Evolutionary conservation across 2,888 invertebrate genomes (phyloP).

Genomic region (Poecilus cupreus): DNA sequence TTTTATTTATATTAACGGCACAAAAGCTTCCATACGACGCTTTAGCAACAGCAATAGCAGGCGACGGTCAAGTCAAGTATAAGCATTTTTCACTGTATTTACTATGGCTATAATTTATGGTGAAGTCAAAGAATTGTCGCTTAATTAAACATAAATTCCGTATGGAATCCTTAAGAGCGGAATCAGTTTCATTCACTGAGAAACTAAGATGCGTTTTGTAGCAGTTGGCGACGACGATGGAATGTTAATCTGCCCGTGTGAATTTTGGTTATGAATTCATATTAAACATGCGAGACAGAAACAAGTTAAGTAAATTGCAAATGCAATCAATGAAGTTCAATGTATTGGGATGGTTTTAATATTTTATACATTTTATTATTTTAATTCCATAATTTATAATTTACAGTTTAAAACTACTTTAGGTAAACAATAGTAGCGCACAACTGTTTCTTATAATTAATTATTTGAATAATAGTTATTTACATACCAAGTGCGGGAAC

Average conservation of each 20-base stretch:
- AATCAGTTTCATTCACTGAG: neutral
- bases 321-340: no score
- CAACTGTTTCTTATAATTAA: no score
- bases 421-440: no score
- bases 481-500: no score
- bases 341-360: no score
- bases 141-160: slow-evolving; percentile 17
- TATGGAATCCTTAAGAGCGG: neutral
- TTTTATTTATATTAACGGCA: no score
- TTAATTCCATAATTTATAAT: no score
- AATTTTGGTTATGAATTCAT: slow-evolving; percentile 3
- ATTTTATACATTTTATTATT: no score
- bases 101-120: neutral
- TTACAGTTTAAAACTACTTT: no score
- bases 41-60: no score
- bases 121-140: neutral
- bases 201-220: neutral
- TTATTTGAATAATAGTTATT: no score
- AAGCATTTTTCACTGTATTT: neutral
- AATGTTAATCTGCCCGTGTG: slow-evolving; percentile 1
- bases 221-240: neutral
- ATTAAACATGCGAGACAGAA: neutral
- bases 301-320: neutral
- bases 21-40: no score
- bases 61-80: neutral